A percentile compares a stretch with the other conserved stretches of the same genome.
Evolutionary conservation across 2,113 vertebrate species (phyloP).

Genomic region (Poecile atricapillus): DNA sequence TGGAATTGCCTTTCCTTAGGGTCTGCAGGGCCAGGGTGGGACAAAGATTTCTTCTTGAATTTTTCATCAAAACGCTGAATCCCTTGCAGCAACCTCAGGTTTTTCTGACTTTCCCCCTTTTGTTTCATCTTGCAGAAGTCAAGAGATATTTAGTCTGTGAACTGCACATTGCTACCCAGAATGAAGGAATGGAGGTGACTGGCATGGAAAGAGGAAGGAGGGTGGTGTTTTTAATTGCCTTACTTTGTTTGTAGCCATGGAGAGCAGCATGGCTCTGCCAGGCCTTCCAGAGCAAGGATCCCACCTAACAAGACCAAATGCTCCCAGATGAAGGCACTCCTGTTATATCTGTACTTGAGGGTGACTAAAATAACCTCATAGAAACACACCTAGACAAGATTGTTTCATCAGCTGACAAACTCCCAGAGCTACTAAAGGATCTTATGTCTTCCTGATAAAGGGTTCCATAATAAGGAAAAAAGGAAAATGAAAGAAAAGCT

Average conservation of each 20-base stretch:
- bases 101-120: not conserved
- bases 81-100: not conserved
- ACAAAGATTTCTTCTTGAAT: not conserved
- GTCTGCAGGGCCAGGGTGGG: too few relatives aligned
- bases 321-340: not conserved
- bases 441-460: not conserved
- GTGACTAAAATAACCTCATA: not conserved
- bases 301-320: not conserved
- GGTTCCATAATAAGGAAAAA: not conserved
- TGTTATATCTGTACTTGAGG: not conserved
- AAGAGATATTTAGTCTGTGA: not conserved
- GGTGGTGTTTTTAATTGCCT: rapidly evolving
- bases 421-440: not conserved
- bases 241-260: not conserved
- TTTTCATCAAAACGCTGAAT: not conserved
- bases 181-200: not conserved
- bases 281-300: not conserved
- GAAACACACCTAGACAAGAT: not conserved
- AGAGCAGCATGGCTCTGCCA: not conserved
- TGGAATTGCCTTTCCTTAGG: not conserved
- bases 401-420: not conserved
- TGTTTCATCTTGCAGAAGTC: not conserved
- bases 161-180: not conserved
- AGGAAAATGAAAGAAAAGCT: not conserved
- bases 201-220: not conserved